phyloP scores from a whole-genome alignment of 2,797 vertebrate species.

The Smutsia temminckii region DNA sequence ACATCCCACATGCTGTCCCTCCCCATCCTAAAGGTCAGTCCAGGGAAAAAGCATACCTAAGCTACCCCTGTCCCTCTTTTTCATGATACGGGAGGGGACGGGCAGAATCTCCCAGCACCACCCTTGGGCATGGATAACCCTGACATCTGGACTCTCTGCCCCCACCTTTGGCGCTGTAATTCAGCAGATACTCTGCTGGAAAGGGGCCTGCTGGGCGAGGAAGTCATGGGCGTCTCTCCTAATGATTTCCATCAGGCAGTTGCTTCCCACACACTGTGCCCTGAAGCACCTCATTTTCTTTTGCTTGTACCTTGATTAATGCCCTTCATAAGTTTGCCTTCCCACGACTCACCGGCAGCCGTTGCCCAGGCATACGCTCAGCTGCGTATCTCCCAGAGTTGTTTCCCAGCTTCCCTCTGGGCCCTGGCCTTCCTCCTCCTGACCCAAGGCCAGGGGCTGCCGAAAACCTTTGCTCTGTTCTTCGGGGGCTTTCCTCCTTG shows the following conservation, averaged over 20 bases:
- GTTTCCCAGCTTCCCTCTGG: background rate
- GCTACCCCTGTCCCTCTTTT: background rate
- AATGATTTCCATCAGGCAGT: slow-evolving; percentile 68
- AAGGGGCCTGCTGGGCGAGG: slow-evolving; percentile 60
- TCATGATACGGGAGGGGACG: slow-evolving; percentile 48
- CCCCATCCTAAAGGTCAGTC: background rate
- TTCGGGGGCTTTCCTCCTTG: slow-evolving; percentile 17
- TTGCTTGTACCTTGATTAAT: slow-evolving; percentile 78
- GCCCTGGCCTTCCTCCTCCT: background rate
- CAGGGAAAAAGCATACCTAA: background rate
- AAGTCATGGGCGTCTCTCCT: slow-evolving; percentile 41
- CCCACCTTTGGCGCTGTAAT: background rate
- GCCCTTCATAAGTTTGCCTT: slow-evolving; percentile 75
- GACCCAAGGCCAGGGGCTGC: background rate
- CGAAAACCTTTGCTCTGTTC: background rate
- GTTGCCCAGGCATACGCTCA: background rate
- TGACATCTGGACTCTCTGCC: slow-evolving; percentile 48
- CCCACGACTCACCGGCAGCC: background rate
- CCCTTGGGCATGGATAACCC: slow-evolving; percentile 69
- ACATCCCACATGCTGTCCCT: background rate
- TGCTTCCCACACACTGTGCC: slow-evolving; percentile 75
- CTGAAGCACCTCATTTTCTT: slow-evolving; percentile 78
- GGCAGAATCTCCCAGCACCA: slow-evolving; percentile 19
- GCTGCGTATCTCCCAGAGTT: background rate
- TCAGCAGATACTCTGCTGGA: slow-evolving; percentile 63